Evolutionary conservation across 2,888 invertebrate genomes (phyloP), one percentile per base, ranked within the genome.

Genomic region (Caenorhabditis imperialis): DNA sequence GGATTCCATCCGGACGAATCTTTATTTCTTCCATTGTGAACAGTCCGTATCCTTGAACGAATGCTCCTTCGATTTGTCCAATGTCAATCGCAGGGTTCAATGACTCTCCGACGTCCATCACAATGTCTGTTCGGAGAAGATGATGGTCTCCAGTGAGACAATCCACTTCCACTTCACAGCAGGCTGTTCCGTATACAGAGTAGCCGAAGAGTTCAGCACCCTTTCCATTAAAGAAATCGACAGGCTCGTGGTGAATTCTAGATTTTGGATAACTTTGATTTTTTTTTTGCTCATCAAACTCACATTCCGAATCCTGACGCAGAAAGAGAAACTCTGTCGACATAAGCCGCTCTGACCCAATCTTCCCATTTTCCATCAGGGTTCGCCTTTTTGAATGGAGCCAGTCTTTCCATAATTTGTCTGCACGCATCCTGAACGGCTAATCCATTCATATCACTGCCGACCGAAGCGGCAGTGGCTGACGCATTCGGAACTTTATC

Each of bases 71-170:
- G 16, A 97, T 93, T 90, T 97, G 97, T 0, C 96, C 97, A 82
- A 97, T 93, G 85, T 97, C 97, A 78, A 97, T 94, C 1, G 96
- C 96, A 3, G 97, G 97, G 89, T 97, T 97, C 60, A 97, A 90
- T 89, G 96, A 96, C 82, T 94, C 93, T 0, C 96, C 96, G 81
- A 97, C 91, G 90, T 97, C 97, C 96, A 97, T 96, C 0, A 97
- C 95, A 82, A 97, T 96, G 86, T 97, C 95, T 0, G 94, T 93
- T 85, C 93, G 91, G 35, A 94, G 89, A 1, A 96, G 93, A 90
- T 93, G 92, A 89, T 96, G 95, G 87, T 96, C 96, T 7, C 96
- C 96, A 23, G 95, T 96, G 1, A 96, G 90, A 83, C 95, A 95
- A 89, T 96, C 96, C 23, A 96, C 92, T 91, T 96, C 95, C 1